Conservation (phyloP, 2,113 vertebrate genomes). For the Rissa tridactyla region DNA sequence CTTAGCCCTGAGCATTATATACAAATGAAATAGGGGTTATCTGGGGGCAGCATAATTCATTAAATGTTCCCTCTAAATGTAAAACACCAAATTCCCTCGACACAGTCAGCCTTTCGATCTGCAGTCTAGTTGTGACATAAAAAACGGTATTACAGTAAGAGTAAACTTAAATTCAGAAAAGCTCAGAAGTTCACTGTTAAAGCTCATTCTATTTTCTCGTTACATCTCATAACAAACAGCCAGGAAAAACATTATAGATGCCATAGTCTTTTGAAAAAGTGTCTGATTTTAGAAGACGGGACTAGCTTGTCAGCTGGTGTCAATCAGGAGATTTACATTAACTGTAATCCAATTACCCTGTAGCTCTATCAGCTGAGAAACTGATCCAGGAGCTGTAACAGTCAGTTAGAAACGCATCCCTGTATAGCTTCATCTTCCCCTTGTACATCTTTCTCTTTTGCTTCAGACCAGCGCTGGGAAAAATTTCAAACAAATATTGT, state of each 20-base stretch:
- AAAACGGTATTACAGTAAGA: neutral
- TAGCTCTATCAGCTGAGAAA: neutral
- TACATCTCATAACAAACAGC: neutral
- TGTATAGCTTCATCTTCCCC: neutral
- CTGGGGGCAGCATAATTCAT: slow-evolving; percentile 65
- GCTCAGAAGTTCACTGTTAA: neutral
- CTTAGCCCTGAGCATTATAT: slow-evolving; percentile 67
- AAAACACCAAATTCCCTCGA: slow-evolving; percentile 60
- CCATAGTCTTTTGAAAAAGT: neutral
- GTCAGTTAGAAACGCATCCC: neutral
- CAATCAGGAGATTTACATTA: neutral
- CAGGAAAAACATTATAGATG: neutral
- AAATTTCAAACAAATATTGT: neutral
- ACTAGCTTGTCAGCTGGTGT: neutral
- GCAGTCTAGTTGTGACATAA: slow-evolving; percentile 42
- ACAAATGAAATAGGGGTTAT: slow-evolving; percentile 71
- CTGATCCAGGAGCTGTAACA: neutral
- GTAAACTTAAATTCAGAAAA: slow-evolving; percentile 43
- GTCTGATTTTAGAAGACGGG: neutral
- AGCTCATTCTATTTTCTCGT: neutral
- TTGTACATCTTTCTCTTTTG: neutral
- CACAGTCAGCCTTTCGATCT: slow-evolving; percentile 24
- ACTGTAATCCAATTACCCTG: neutral
- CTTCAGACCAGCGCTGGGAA: neutral
- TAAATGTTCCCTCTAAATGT: slow-evolving; percentile 69